Evolutionary conservation across 2,888 invertebrate genomes (phyloP), one percentile per base, ranked within the genome.

Genomic region (Harmothoe impar): DNA sequence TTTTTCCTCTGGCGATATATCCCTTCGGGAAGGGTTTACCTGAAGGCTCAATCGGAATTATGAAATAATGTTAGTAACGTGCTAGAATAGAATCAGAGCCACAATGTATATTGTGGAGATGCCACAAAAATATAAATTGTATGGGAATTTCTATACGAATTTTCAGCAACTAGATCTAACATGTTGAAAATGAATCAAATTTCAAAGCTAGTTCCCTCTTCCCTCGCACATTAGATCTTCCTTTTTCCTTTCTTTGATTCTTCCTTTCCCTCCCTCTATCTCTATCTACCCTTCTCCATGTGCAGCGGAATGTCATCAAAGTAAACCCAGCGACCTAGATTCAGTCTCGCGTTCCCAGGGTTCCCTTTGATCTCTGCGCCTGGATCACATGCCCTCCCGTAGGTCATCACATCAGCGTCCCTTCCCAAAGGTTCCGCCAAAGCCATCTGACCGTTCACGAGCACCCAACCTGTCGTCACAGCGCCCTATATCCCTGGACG

Each of bases 381-480:
- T 29, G 29, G 72, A 72, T 72, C 72, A 72, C 72, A 25, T 72
- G 72, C 0, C 31, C 25, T 29, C 62, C 20, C 5, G 25, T 3
- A 72, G 31, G 72, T 72, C 72, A 43, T 43, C 43, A 12, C 72
- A 7, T 72, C 15, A 5, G 25, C 72, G 29, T 17, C 29, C 29
- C n/a, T 29, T 62, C 23, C 62, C 25, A 43, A 43, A n/a, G 62
- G 7, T 62, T 62, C 20, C 10, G 12, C 3, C 23, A 62, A 62
- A n/a, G 7, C 62, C 62, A 20, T 62, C 62, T 23, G 72, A 29
- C 72, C 31, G 25, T 29, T 25, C 29, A 25, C 72, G 10, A 15
- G 31, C 25, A 25, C 72, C 72, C 72, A 72, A 72, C 72, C 72
- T 72, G 72, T 72, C 72, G 72, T 72, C 72, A 29, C 25, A 25